A percentile compares a stretch with the other conserved stretches of the same genome.
Evolutionary conservation across 2,888 invertebrate species (phyloP).

Genomic region (Rhamnusium bicolor): DNA sequence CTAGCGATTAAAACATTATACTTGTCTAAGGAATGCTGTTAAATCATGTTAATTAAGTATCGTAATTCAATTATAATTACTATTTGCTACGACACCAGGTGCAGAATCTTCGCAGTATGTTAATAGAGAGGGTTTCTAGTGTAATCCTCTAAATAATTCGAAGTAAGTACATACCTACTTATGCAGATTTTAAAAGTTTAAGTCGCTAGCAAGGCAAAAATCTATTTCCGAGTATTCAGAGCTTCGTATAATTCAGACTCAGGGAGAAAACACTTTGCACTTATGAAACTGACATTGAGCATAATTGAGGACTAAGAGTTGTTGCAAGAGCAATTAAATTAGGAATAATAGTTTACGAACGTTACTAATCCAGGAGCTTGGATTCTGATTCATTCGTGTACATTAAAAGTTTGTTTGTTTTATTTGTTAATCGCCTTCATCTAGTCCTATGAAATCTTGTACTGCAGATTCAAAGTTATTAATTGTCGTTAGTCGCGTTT

Average conservation of each 20-base stretch:
- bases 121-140: not conserved
- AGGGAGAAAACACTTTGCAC: not conserved
- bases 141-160: not conserved
- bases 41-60: constrained; percentile 15
- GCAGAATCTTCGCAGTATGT: not conserved
- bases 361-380: too few species aligned
- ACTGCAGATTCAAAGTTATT: too few species aligned
- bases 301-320: too few species aligned
- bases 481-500: too few species aligned
- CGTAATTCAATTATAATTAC: constrained; percentile 11
- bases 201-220: not conserved
- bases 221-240: not conserved
- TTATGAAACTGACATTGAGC: too few species aligned
- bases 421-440: too few species aligned
- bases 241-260: constrained; percentile 4
- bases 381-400: too few species aligned
- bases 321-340: too few species aligned
- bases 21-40: not conserved
- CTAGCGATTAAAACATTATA: constrained; percentile 1
- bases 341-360: too few species aligned
- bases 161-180: not conserved
- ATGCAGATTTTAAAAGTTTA: constrained; percentile 8
- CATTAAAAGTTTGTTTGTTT: too few species aligned
- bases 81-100: not conserved
- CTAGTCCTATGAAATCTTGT: too few species aligned